These are phyloP conservation scores for Holacanthus passer DNA, from an alignment of 2,113 vertebrate species.

Conservation along the genomic window DNA sequence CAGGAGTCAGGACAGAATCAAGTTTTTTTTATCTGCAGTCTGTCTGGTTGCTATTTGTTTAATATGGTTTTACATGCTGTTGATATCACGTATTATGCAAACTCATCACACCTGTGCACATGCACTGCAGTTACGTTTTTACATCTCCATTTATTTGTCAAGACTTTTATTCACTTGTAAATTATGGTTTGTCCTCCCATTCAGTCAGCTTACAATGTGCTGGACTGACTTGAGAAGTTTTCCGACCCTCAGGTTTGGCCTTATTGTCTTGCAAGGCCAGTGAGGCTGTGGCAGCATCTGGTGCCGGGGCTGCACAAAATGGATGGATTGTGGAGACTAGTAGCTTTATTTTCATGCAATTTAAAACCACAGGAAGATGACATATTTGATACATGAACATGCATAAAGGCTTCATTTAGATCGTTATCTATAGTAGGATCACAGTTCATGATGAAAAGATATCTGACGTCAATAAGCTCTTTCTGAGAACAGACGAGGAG, in stretches of 20 bases:
- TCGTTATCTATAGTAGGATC: not conserved
- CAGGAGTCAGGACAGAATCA: too few relatives aligned
- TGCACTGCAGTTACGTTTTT: not conserved
- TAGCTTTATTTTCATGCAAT: not conserved
- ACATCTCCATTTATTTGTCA: not conserved
- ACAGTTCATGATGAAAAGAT: not conserved
- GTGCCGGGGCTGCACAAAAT: not conserved
- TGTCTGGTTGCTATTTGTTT: too few relatives aligned
- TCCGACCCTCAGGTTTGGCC: not conserved
- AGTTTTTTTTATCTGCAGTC: not conserved
- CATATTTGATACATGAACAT: not conserved
- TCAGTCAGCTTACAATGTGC: slow-evolving; percentile 1
- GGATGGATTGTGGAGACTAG: not conserved
- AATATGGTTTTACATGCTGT: too few relatives aligned
- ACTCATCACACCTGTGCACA: too few relatives aligned
- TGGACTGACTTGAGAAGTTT: not conserved
- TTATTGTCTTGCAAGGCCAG: slow-evolving; percentile 40
- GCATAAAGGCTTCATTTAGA: not conserved
- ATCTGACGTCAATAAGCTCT: not conserved
- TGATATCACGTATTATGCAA: too few relatives aligned
- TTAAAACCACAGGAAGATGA: not conserved
- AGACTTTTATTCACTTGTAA: not conserved
- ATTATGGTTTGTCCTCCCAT: not conserved
- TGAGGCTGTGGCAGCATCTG: slow-evolving; percentile 36
- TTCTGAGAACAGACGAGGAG: not conserved